Evolutionary conservation across 1,140 invertebrate species (phyloP).

Genomic region (Lerema accius): DNA sequence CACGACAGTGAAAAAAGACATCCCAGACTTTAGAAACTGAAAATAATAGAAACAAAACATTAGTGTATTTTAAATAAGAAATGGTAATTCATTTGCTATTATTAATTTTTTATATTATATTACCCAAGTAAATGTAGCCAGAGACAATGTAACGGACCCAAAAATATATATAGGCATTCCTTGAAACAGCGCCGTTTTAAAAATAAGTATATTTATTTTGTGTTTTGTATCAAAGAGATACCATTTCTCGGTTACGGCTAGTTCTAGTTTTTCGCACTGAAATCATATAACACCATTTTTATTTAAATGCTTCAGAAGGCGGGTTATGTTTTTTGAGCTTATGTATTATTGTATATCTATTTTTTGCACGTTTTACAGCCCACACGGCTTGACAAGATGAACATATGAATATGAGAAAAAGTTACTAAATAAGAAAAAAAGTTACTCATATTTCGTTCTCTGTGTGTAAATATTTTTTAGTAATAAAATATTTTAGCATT

Average conservation of each 20-base stretch:
- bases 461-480: too few relatives aligned
- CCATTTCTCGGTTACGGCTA: constrained; percentile 66
- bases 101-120: constrained; percentile 13
- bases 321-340: too few relatives aligned
- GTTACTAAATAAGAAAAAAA: too few relatives aligned
- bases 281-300: constrained; percentile 36
- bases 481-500: too few relatives aligned
- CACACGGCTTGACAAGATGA: too few relatives aligned
- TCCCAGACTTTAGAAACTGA: constrained; percentile 70
- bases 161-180: constrained; percentile 72
- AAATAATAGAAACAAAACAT: constrained; percentile 36
- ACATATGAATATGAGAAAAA: too few relatives aligned
- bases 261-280: constrained; percentile 61
- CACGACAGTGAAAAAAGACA: constrained; percentile 71
- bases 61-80: constrained; percentile 13
- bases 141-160: constrained; percentile 61
- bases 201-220: constrained; percentile 53
- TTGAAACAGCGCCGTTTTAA: constrained; percentile 63
- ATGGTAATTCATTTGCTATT: too few relatives aligned
- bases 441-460: too few relatives aligned
- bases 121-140: constrained; percentile 74
- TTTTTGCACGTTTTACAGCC: too few relatives aligned
- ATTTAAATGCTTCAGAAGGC: too few relatives aligned
- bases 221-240: constrained; percentile 60
- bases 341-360: too few relatives aligned